Conservation (phyloP, 2,797 vertebrate species). For the Aplochiton taeniatus region DNA sequence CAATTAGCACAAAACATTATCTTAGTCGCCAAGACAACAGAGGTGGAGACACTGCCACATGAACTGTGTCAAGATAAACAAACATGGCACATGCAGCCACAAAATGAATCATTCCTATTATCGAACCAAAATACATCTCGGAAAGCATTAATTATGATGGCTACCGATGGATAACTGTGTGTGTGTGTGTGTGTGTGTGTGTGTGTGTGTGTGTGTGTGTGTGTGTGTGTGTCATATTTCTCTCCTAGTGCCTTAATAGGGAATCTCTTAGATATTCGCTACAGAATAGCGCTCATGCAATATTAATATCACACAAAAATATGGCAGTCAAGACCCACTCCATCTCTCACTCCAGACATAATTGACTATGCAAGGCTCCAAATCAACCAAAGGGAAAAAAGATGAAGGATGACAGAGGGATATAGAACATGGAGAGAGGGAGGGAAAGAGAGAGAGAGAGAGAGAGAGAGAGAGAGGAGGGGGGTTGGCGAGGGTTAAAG, state of each 20-base stretch:
- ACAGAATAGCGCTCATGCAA: conserved; percentile 82
- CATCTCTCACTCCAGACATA: conserved; percentile 75
- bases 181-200: conserved; percentile 26
- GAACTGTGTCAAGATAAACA: conserved; percentile 66
- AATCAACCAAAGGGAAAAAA: conserved; percentile 67
- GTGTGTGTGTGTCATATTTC: conserved; percentile 57
- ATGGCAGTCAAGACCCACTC: conserved; percentile 75
- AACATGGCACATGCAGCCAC: conserved; percentile 69
- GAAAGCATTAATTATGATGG: conserved; percentile 72
- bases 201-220: conserved; percentile 28
- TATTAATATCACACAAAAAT: conserved; percentile 82
- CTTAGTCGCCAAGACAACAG: conserved; percentile 50
- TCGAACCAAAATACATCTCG: conserved; percentile 60
- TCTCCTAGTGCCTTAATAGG: conserved; percentile 72
- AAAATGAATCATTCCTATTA: conserved; percentile 66
- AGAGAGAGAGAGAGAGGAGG: conserved; percentile 10
- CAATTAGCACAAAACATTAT: conserved; percentile 56
- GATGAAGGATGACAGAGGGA: conserved; percentile 42
- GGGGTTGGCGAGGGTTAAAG: background rate
- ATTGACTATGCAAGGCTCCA: conserved; percentile 82
- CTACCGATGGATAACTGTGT: conserved; percentile 50
- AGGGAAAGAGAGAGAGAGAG: conserved; percentile 19
- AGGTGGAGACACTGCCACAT: conserved; percentile 37
- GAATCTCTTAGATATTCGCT: conserved; percentile 79
- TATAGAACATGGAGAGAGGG: conserved; percentile 16